Evolutionary conservation across 2,888 invertebrate species (phyloP), one percentile per base, ranked within the genome.

Genomic region (Hofmannophila pseudospretella): DNA sequence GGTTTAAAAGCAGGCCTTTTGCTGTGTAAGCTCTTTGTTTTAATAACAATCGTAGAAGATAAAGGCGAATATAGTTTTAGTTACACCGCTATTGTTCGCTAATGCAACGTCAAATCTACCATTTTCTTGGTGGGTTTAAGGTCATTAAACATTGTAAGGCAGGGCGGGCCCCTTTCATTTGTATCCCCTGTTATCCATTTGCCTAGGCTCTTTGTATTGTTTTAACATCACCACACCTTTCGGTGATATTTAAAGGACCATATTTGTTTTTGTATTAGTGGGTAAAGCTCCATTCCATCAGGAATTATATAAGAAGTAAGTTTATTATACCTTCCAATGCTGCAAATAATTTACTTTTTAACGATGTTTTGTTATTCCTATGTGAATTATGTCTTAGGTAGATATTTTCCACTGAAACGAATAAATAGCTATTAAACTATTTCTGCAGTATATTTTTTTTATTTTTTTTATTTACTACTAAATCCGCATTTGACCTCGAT

Each of bases 71-170:
- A 57, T 61, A 67, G 70, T 68, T 67, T 69, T 67, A 72, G 76
- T 76, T 77, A 63, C 56, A 19, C 7, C 19, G 10, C 74, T 48
- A 71, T 79, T 80, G 80, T 80, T 73, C 62, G 49, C 64, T 80
- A 80, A 80, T 77, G 77, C 72, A 74, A 62, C 69, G 66, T 64
- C 68, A 68, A 67, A 70, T 64, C 64, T 69, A 62, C 65, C 60
- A 55, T 58, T 63, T 63, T 58, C 55, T 58, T 57, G 44, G 58
- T 62, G 55, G 54, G 55, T 65, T 69, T 61, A 57, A 65, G 65
- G 59, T 74, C 76, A 68, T 79, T 77, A 70, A 67, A 67, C 58
- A 70, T 63, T 65, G 57, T 61, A 58, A 68, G 63, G 63, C 64
- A 58, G 53, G 57, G 62, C 53, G 47, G 58, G 49, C 52, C 57